phyloP scores from a whole-genome alignment of 2,113 vertebrate species.

The Urocitellus parryii region DNA sequence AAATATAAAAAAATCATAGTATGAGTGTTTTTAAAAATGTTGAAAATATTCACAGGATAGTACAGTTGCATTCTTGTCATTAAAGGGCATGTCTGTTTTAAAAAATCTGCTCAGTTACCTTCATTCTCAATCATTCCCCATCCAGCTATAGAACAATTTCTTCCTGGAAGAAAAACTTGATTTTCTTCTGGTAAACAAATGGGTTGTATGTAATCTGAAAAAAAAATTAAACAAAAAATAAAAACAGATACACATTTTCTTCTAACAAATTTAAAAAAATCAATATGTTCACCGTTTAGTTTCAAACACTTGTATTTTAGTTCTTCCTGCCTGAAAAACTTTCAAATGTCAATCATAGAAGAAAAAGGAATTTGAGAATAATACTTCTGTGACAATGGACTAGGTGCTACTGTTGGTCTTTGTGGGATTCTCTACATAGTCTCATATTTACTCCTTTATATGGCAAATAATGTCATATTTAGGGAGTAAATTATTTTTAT shows the following conservation, averaged over 20 bases:
- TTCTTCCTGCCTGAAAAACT: neutral
- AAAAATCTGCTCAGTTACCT: constrained; percentile 81
- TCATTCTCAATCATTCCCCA: constrained; percentile 88
- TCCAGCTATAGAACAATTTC: constrained; percentile 92
- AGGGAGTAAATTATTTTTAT: neutral
- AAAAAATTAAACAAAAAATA: neutral
- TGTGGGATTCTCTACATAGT: neutral
- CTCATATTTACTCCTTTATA: neutral
- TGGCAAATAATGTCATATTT: neutral
- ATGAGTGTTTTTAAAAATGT: neutral
- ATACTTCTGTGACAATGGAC: neutral
- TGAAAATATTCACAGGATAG: neutral
- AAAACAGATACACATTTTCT: neutral
- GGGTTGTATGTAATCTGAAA: constrained; percentile 92
- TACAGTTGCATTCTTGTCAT: neutral
- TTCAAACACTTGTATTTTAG: neutral
- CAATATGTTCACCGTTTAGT: constrained; percentile 1
- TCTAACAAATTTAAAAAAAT: constrained; percentile 22
- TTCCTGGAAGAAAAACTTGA: constrained; percentile 88
- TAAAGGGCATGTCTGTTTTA: neutral
- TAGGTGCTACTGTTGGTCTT: neutral
- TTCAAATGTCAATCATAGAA: neutral
- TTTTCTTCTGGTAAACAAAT: constrained; percentile 91
- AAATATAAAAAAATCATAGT: neutral
- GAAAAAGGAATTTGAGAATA: neutral